Base-by-base conservation (phyloP, 1,140 invertebrate species). In the Neodiprion lecontei region DNA sequence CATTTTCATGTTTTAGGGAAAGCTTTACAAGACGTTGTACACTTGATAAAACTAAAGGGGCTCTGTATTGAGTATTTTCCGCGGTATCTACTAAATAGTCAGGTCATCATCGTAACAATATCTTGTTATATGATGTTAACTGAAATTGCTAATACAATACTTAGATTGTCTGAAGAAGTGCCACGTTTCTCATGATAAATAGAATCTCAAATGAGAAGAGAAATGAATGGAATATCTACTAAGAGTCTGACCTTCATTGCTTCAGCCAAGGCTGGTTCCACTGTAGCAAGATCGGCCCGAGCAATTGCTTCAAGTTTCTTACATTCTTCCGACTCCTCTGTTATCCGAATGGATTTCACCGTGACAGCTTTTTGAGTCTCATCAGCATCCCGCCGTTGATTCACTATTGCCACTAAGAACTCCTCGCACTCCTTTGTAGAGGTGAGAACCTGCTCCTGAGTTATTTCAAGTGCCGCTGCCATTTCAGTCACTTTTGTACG, bases 211-310 rank as follows among this genome's bases (percentile, higher is more conserved):
- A 40, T 40, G 5, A 40, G 28, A 40, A 5, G 2, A 40, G 1
- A 40, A 40, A 40, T 3, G 28, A 40, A 40, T 40, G 28, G 5
- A 40, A 40, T 40, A 40, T 40, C 28, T 40, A 40, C 5, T 40
- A 40, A 40, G 28, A 40, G 28, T 40, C 1, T 40, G 4, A 94
- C 94, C 87, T 91, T 91, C 76, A 95, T 92, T 65, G 95, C 96
- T 83, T 96, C 95, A 67, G 96, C 91, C 1, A 97, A 84, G 7
- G 95, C 95, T 1, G 96, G 96, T 89, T 96, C 92, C n/a, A 95
- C 95, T 79, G 92, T 91, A 77, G 93, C 92, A 17, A 97, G 87
- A 89, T 97, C 95, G 47, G 92, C 90, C 82, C 95, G 91, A 50
- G 95, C 96, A 14, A 94, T 89, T 74, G 93, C 92, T 1, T 95